Conservation (phyloP, 64 coral and sea anemone genomes). For the Pocillopora verrucosa region DNA sequence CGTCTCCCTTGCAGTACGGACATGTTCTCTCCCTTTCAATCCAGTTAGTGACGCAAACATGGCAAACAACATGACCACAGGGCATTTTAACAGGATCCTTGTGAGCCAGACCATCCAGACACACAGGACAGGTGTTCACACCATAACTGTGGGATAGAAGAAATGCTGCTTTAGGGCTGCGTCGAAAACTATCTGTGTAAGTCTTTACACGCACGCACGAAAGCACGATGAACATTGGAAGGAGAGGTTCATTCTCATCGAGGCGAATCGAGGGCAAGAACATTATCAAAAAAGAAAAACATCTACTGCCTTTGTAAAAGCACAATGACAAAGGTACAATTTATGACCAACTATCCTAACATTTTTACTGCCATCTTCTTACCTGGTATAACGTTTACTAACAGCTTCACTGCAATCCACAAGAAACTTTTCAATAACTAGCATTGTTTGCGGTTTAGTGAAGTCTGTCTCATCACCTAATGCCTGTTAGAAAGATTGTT, state of each 20-base stretch:
- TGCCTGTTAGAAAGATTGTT: slow-evolving; percentile 7
- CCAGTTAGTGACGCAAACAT: slow-evolving; percentile 41
- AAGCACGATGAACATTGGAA: no score
- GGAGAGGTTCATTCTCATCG: no score
- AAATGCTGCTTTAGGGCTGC: neutral
- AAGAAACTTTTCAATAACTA: slow-evolving; percentile 57
- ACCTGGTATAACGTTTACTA: slow-evolving; percentile 27
- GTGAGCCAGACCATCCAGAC: slow-evolving; percentile 23
- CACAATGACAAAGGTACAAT: no score
- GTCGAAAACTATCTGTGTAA: neutral
- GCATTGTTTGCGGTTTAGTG: slow-evolving; percentile 34
- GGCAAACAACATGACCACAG: slow-evolving; percentile 55
- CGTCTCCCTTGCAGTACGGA: slow-evolving; percentile 46
- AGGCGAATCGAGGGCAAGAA: no score
- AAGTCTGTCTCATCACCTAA: slow-evolving; percentile 65
- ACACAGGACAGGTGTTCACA: slow-evolving; percentile 47
- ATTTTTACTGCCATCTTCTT: neutral
- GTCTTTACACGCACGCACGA: no score
- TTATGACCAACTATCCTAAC: neutral
- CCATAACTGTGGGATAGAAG: slow-evolving; percentile 13
- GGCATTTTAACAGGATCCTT: slow-evolving; percentile 28
- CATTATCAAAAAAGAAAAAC: no score
- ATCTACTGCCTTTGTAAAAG: neutral
- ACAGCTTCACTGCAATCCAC: slow-evolving; percentile 54
- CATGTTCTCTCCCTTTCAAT: slow-evolving; percentile 27